Percentiles rank a stretch among this genome's conserved stretches.
phyloP scores from a whole-genome alignment of 2,888 invertebrate species.

The Heterodera filipjevi region DNA sequence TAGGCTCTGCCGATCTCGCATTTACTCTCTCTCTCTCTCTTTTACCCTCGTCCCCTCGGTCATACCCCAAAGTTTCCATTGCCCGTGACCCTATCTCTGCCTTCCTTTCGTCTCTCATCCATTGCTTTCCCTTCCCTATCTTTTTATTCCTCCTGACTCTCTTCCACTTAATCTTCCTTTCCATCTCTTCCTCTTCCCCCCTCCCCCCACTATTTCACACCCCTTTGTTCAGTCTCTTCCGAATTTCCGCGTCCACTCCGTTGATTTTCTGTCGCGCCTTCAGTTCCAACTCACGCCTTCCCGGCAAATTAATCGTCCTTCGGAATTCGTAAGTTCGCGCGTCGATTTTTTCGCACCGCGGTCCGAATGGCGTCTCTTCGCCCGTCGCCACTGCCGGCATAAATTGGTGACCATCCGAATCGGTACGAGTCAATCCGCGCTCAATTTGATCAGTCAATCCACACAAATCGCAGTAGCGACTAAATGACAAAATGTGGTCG shows the following conservation, averaged over 20 bases:
- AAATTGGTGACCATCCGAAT: conserved; percentile 42
- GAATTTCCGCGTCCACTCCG: conserved; percentile 62
- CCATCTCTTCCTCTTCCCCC: background rate
- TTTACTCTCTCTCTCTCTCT: too few species aligned
- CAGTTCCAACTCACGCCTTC: conserved; percentile 51
- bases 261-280: conserved; percentile 59
- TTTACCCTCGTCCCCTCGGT: too few species aligned
- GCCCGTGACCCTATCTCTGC: too few species aligned
- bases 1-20: background rate
- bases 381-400: conserved; percentile 47
- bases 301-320: conserved; percentile 53
- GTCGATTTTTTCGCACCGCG: conserved; percentile 47
- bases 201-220: conserved; percentile 28
- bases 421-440: conserved; percentile 52
- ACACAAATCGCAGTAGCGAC: conserved; percentile 64
- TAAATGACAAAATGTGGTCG: conserved; percentile 36
- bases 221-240: conserved; percentile 59
- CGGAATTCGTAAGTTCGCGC: conserved; percentile 51
- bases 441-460: conserved; percentile 56
- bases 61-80: too few species aligned
- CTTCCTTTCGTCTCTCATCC: too few species aligned
- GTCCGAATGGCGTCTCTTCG: conserved; percentile 44
- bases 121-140: too few species aligned
- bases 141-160: too few species aligned
- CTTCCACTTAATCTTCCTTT: background rate